Percentiles rank a stretch among this genome's conserved stretches.
Evolutionary conservation across 2,888 invertebrate genomes (phyloP).

Genomic region (Argyresthia goedartella): DNA sequence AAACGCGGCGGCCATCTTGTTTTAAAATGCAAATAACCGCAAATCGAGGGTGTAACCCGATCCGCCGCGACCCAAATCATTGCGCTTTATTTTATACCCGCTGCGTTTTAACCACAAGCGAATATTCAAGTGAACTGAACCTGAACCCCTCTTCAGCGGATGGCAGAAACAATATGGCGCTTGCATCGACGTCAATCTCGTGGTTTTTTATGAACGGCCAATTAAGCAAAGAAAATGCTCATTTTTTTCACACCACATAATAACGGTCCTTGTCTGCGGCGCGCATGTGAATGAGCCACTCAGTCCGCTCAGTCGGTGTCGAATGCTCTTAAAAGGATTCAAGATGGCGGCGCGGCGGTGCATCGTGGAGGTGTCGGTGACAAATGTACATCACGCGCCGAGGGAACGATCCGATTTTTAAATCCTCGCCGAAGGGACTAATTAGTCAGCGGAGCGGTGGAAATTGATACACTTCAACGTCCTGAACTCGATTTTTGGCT

Average conservation of each 20-base stretch:
- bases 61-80: slow-evolving; percentile 38
- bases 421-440: not conserved
- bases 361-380: slow-evolving; percentile 34
- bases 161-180: not conserved
- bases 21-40: slow-evolving; percentile 57
- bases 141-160: not conserved
- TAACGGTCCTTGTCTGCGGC: slow-evolving; percentile 37
- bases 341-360: slow-evolving; percentile 38
- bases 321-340: slow-evolving; percentile 37
- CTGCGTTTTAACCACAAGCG: slow-evolving; percentile 34
- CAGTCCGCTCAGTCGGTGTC: slow-evolving; percentile 57
- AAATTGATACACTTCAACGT: not conserved
- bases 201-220: slow-evolving; percentile 35
- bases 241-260: slow-evolving; percentile 34
- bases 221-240: slow-evolving; percentile 49
- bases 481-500: too few relatives aligned
- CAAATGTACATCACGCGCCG: slow-evolving; percentile 38
- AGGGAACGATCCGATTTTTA: not conserved
- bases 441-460: not conserved
- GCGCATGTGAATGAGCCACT: slow-evolving; percentile 45
- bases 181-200: not conserved
- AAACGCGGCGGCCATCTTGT: slow-evolving; percentile 47
- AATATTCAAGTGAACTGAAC: not conserved
- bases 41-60: slow-evolving; percentile 59
- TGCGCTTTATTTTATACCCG: slow-evolving; percentile 10